phyloP scores from a whole-genome alignment of 37 sponge, comb jelly and placozoan species.

The Cladorhizidae sp. region DNA sequence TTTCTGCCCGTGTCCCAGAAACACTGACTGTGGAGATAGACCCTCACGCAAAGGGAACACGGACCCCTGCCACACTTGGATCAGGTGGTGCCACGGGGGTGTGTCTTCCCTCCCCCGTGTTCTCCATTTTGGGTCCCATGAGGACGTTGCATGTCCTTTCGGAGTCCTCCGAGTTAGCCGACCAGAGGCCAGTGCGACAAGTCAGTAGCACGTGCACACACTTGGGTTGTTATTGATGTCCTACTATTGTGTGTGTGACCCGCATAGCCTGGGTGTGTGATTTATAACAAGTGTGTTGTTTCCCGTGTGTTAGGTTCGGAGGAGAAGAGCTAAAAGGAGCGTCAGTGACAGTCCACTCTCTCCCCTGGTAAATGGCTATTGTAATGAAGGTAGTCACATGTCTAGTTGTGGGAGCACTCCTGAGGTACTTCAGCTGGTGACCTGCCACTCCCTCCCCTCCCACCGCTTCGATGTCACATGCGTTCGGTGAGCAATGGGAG shows the following conservation, averaged over 20 bases:
- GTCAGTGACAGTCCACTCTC: neutral
- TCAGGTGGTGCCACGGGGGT: neutral
- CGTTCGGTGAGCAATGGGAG: too few species aligned
- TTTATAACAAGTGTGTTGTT: too few species aligned
- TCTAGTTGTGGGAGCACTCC: neutral
- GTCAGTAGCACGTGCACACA: neutral
- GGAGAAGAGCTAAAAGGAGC: neutral
- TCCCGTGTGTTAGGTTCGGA: neutral
- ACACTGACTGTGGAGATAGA: conserved; percentile 18
- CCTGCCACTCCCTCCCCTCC: neutral
- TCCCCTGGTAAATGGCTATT: neutral
- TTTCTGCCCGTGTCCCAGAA: neutral
- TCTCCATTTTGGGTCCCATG: conserved; percentile 9
- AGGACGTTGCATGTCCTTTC: neutral
- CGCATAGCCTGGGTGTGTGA: too few species aligned
- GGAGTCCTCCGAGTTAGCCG: neutral
- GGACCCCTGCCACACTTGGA: neutral
- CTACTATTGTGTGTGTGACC: too few species aligned
- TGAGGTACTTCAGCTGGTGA: too few species aligned
- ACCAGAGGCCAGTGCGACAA: conserved; percentile 5
- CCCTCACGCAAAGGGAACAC: neutral
- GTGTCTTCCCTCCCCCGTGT: conserved; percentile 15
- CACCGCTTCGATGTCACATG: too few species aligned
- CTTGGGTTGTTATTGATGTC: too few species aligned
- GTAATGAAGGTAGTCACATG: neutral